Percentiles rank a stretch among this genome's conserved stretches.
Evolutionary conservation across 2,797 vertebrate genomes (phyloP).

Genomic region (Chaetodon trifasciatus): DNA sequence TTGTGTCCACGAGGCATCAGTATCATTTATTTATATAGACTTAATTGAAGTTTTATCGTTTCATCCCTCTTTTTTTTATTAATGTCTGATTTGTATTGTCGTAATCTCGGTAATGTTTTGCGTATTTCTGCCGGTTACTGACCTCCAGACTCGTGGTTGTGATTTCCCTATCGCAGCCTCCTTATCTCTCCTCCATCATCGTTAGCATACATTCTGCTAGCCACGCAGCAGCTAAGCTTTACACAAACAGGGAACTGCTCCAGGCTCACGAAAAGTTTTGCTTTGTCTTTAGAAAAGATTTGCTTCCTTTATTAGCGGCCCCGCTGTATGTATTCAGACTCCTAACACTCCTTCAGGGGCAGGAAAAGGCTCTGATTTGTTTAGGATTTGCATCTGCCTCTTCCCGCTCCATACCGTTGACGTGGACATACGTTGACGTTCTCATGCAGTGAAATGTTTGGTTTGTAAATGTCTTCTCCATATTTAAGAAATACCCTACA

Average conservation of each 20-base stretch:
- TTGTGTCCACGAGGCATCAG: no score
- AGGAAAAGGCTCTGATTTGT: constrained; percentile 55
- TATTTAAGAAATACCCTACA: background rate
- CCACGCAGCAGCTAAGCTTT: constrained; percentile 15
- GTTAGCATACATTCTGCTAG: constrained; percentile 13
- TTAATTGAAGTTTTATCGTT: background rate
- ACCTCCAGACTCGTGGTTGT: background rate
- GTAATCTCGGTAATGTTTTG: background rate
- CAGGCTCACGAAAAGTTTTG: constrained; percentile 10
- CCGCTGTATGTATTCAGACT: constrained; percentile 19
- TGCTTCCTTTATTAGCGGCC: constrained; percentile 32
- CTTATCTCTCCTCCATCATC: constrained; percentile 28
- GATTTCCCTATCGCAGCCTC: constrained; percentile 36
- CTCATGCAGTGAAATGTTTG: background rate
- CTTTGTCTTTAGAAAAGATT: constrained; percentile 11
- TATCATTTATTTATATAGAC: background rate
- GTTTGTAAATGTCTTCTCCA: background rate
- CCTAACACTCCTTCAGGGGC: background rate
- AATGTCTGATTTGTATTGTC: background rate
- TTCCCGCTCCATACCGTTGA: background rate
- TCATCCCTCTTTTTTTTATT: background rate
- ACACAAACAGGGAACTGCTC: constrained; percentile 38
- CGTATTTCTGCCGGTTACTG: background rate
- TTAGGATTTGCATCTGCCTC: constrained; percentile 66
- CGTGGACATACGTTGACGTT: constrained; percentile 5